Base-by-base conservation (phyloP, 2,888 invertebrate genomes). In the Pyrocoelia pectoralis region DNA sequence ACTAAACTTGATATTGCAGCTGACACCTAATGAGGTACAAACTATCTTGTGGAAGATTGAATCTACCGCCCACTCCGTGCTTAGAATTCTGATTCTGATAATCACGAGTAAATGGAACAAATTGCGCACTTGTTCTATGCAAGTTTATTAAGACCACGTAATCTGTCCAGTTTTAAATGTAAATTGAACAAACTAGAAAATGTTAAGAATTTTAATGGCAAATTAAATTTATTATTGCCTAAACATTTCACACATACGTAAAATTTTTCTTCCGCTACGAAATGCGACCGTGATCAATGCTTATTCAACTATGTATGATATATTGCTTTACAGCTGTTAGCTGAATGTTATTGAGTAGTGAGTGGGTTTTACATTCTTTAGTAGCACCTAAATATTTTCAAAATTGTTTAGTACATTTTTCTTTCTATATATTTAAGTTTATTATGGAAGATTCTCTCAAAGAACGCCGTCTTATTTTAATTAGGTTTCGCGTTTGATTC, bases 21-120 rank as follows among this genome's bases (percentile, higher is more conserved):
- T 55, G 62, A 56, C 59, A 61, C 48, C 70, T 72, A 72, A 72
- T 72, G 70, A 72, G 68, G 58, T 68, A 72, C 70, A 70, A 71
- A 71, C 70, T 71, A 72, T 69, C 72, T 63, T 56, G 63, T 68
- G 67, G 69, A 65, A 70, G 68, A 72, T 72, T 72, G 66, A 71
- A 72, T 72, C 70, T 68, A 65, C 66, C 66, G 53, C 56, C 54
- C 56, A 59, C 51, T 65, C 70, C 72, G 72, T 72, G 72, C 62
- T 56, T 53, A 64, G 72, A 71, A 72, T 72, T 56, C 55, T 58
- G 58, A 61, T 60, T 17, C 24, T 10, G n/a, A 17, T 18, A 6
- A 41, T 41, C 33, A 33, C 15, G 43, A n/a, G 24, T 33, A 5
- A 38, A 46, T 33, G 53, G 46, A 53, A 59, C 59, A 59, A 59